These are phyloP conservation scores for Poeciliopsis presidionis DNA, from an alignment of 2,797 vertebrate genomes.

Conservation along the genomic window DNA sequence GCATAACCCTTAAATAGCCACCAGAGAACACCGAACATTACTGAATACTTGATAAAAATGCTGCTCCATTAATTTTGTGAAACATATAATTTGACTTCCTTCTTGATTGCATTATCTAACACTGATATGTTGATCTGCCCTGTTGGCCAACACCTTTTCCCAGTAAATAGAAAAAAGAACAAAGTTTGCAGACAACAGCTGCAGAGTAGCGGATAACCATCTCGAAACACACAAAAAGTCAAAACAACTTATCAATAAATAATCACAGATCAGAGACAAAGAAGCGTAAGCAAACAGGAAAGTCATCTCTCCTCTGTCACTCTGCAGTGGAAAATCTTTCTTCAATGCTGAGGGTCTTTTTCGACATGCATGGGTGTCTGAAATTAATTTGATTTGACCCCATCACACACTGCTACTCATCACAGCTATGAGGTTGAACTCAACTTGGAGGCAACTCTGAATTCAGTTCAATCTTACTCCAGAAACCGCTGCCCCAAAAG, in stretches of 20 bases:
- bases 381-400: slow-evolving; percentile 4
- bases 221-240: background rate
- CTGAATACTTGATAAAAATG: background rate
- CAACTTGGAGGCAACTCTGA: background rate
- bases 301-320: background rate
- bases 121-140: background rate
- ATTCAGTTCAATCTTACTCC: background rate
- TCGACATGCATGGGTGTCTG: background rate
- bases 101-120: background rate
- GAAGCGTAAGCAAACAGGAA: background rate
- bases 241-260: background rate
- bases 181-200: background rate
- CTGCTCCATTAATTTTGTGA: background rate
- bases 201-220: background rate
- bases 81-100: background rate
- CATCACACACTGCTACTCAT: background rate
- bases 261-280: background rate
- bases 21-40: background rate
- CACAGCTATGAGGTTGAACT: background rate
- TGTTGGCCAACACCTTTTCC: background rate
- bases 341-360: background rate
- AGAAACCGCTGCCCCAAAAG: background rate
- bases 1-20: background rate
- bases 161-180: background rate
- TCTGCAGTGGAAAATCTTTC: background rate